phyloP scores from a whole-genome alignment of 2,113 vertebrate species.

The Podilymbus podiceps region DNA sequence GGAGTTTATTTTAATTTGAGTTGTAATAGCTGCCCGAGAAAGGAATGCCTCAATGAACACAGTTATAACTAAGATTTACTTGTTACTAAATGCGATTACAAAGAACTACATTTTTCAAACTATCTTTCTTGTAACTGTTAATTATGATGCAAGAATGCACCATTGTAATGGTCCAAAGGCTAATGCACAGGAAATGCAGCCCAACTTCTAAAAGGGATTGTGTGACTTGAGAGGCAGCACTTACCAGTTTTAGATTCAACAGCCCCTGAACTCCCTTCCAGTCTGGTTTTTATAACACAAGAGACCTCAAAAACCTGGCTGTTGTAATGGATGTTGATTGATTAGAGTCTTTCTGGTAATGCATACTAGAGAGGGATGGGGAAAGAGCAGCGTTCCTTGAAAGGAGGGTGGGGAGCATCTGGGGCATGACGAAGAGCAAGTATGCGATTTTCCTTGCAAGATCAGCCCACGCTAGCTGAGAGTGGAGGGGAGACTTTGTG shows the following conservation, averaged over 20 bases:
- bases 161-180: background rate
- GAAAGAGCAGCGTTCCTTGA: background rate
- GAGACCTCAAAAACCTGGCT: background rate
- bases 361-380: rapidly evolving
- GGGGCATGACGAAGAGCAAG: background rate
- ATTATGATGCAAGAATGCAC: background rate
- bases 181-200: background rate
- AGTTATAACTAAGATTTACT: background rate
- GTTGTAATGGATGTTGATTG: background rate
- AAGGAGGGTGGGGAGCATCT: background rate
- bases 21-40: background rate
- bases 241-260: background rate
- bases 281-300: background rate
- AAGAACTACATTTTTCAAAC: background rate
- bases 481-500: background rate
- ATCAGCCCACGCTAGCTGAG: background rate
- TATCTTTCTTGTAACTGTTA: background rate
- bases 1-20: background rate
- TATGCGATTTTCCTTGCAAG: background rate
- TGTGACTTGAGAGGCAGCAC: background rate
- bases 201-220: background rate
- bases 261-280: background rate
- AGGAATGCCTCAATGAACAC: background rate
- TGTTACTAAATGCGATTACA: background rate
- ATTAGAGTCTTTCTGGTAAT: background rate